These are phyloP conservation scores for Drosophila sordidula DNA, from an alignment of 2,888 invertebrate genomes.

Conservation along the genomic window DNA sequence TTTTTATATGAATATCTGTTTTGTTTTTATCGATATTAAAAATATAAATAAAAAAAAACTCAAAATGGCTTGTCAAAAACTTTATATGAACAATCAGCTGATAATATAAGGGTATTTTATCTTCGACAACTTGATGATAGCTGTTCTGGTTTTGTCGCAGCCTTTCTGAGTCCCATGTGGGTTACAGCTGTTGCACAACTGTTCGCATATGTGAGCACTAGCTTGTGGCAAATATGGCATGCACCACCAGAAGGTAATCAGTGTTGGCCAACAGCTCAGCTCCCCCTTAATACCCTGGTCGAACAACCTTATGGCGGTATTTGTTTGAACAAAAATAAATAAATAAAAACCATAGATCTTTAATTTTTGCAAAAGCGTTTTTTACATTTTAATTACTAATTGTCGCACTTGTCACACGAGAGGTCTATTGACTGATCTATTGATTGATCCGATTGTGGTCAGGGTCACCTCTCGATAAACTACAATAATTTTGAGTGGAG, in stretches of 20 bases:
- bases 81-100: too few relatives aligned
- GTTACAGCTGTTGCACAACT: neutral
- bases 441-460: neutral
- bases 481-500: slow-evolving; percentile 11
- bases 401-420: neutral
- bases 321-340: neutral
- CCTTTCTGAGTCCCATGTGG: neutral
- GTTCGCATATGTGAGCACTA: neutral
- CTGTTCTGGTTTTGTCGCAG: neutral
- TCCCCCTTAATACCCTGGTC: neutral
- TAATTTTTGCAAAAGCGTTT: slow-evolving; percentile 5
- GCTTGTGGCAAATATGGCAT: slow-evolving; percentile 1
- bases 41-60: too few relatives aligned
- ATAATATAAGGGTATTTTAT: neutral
- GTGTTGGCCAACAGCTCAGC: neutral
- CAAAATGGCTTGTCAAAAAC: too few relatives aligned
- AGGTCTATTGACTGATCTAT: neutral
- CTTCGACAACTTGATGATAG: neutral
- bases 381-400: slow-evolving; percentile 13
- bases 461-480: neutral
- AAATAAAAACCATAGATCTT: neutral
- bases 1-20: too few relatives aligned
- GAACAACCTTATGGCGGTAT: neutral
- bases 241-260: neutral
- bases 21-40: too few relatives aligned